Conservation (phyloP, 1,140 invertebrate species). For the Trinorchestia longiramus region DNA sequence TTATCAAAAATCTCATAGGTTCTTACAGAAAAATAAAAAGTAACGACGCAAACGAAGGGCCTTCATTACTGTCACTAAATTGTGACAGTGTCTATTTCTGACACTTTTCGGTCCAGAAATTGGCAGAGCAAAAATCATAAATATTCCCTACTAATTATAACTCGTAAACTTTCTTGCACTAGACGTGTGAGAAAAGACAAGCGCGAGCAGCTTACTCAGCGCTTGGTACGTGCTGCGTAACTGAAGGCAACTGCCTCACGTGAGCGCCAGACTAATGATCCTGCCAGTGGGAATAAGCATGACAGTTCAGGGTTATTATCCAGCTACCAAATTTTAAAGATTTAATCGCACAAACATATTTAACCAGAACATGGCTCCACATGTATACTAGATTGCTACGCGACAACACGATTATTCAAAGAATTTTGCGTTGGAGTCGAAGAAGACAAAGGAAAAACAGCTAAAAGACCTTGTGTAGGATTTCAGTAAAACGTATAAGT, state of each 20-base stretch:
- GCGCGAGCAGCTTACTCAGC: background rate
- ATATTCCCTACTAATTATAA: background rate
- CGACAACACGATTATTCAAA: background rate
- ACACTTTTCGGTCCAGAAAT: background rate
- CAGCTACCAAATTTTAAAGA: background rate
- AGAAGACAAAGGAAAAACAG: no score
- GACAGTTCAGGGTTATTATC: background rate
- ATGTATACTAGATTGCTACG: background rate
- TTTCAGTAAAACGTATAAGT: no score
- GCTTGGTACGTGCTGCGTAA: background rate
- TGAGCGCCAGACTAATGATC: background rate
- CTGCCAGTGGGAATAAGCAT: background rate
- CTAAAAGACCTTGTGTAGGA: no score
- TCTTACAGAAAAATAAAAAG: background rate
- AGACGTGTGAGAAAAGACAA: background rate
- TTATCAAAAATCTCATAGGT: background rate
- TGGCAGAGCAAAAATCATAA: background rate
- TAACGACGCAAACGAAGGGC: background rate
- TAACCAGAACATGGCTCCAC: background rate
- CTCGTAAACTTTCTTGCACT: background rate
- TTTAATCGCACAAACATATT: background rate
- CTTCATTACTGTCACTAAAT: background rate
- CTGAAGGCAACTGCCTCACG: background rate
- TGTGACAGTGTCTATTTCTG: background rate
- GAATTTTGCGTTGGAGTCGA: background rate